These are phyloP conservation scores for Drosophila arawakana DNA, from an alignment of 1,140 invertebrate genomes.

Conservation along the genomic window DNA sequence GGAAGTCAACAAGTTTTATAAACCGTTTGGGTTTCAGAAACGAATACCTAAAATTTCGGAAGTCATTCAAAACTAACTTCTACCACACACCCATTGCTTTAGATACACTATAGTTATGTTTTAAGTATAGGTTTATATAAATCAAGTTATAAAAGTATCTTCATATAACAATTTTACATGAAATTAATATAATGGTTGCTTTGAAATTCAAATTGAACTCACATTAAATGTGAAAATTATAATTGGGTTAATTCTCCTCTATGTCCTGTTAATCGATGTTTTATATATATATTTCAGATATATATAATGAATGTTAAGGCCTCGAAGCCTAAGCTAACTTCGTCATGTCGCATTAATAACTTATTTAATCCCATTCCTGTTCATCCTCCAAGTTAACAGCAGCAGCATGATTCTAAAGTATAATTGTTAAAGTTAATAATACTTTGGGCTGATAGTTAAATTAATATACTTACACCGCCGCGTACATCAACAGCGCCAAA, in stretches of 20 bases:
- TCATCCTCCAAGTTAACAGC: conserved; percentile 34
- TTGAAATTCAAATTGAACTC: neutral
- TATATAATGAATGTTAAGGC: neutral
- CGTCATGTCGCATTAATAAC: neutral
- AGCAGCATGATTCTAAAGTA: conserved; percentile 10
- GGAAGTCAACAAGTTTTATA: too few relatives aligned
- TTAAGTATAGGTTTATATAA: neutral
- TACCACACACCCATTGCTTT: too few relatives aligned
- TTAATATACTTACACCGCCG: conserved; percentile 60
- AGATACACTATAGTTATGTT: too few relatives aligned
- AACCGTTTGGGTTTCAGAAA: too few relatives aligned
- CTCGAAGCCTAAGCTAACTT: neutral
- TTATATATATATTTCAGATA: neutral
- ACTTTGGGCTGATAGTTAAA: neutral
- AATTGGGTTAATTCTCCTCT: neutral
- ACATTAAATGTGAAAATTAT: neutral
- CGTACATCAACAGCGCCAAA: conserved; percentile 87
- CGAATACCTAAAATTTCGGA: too few relatives aligned
- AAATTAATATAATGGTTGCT: conserved; percentile 19
- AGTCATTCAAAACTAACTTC: too few relatives aligned
- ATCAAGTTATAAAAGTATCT: conserved; percentile 28
- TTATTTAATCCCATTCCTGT: conserved; percentile 54
- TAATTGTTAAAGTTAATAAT: neutral
- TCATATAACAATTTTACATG: neutral
- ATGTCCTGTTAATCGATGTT: too few relatives aligned